phyloP scores from a whole-genome alignment of 2,113 vertebrate species.

The Caranx ignobilis region DNA sequence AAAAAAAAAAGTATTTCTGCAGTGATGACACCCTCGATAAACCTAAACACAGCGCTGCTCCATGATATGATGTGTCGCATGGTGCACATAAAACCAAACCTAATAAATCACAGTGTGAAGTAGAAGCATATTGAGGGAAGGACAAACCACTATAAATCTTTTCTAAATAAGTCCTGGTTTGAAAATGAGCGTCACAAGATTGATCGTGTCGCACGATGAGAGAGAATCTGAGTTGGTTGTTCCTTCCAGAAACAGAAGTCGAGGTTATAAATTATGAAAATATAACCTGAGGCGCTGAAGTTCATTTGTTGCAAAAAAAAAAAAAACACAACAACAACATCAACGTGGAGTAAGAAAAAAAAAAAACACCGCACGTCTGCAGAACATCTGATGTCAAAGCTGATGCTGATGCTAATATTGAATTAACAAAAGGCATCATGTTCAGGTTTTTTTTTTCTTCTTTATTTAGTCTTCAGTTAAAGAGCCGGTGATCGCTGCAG shows the following conservation, averaged over 20 bases:
- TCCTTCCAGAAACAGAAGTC: background rate
- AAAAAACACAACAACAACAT: no score
- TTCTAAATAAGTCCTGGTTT: conserved; percentile 30
- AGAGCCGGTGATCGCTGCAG: background rate
- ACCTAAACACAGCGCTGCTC: background rate
- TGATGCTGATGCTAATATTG: conserved; percentile 9
- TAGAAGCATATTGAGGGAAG: background rate
- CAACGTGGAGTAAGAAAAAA: background rate
- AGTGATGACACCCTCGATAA: background rate
- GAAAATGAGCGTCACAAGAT: conserved; percentile 5
- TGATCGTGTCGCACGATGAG: background rate
- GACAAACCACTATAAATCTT: conserved; percentile 2
- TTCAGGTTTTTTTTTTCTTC: conserved; percentile 1
- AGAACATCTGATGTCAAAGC: background rate
- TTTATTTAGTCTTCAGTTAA: conserved; percentile 5
- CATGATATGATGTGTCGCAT: background rate
- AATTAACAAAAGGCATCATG: background rate
- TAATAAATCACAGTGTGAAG: conserved; percentile 1
- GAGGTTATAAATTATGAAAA: conserved; percentile 14
- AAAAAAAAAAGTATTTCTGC: background rate
- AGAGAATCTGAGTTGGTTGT: background rate
- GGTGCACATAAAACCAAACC: background rate
- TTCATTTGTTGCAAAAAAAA: conserved; percentile 6
- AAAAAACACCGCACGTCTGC: background rate
- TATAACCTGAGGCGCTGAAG: conserved; percentile 1